Conservation (phyloP, 2,888 invertebrate genomes). For the Rhimphoctona megacephalus region DNA sequence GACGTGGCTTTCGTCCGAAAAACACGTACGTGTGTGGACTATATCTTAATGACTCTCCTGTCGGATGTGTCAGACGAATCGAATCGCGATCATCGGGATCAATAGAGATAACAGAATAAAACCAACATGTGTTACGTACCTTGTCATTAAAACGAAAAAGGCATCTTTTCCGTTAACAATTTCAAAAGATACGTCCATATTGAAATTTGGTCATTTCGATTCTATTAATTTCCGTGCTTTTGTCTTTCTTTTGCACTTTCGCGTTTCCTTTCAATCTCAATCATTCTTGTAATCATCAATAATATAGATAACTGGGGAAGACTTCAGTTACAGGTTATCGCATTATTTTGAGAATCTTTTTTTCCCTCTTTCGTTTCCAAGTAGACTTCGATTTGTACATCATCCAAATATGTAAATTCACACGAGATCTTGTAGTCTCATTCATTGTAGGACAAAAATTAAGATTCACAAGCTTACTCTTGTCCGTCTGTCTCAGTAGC, state of each 20-base stretch:
- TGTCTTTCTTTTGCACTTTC: neutral
- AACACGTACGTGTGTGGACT: conserved; percentile 17
- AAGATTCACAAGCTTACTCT: neutral
- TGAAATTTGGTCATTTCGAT: neutral
- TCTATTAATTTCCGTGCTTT: neutral
- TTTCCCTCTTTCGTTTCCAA: conserved; percentile 25
- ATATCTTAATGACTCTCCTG: conserved; percentile 64
- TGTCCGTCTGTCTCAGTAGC: neutral
- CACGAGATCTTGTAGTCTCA: neutral
- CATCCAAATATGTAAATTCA: neutral
- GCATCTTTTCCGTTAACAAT: neutral
- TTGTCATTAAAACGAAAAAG: neutral
- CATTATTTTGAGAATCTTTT: conserved; percentile 45
- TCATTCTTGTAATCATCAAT: conserved; percentile 45
- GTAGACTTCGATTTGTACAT: conserved; percentile 10
- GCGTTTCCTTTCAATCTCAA: conserved; percentile 11
- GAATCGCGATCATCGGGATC: conserved; percentile 60
- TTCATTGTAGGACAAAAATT: neutral
- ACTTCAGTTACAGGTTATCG: neutral
- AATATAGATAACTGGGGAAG: conserved; percentile 22
- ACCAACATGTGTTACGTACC: conserved; percentile 17
- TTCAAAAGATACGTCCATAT: conserved; percentile 8
- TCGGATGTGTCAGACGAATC: conserved; percentile 68
- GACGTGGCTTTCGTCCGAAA: conserved; percentile 32
- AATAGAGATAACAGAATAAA: conserved; percentile 65